These are phyloP conservation scores for Agapornis canus DNA, from an alignment of 2,797 vertebrate genomes.

Conservation along the genomic window DNA sequence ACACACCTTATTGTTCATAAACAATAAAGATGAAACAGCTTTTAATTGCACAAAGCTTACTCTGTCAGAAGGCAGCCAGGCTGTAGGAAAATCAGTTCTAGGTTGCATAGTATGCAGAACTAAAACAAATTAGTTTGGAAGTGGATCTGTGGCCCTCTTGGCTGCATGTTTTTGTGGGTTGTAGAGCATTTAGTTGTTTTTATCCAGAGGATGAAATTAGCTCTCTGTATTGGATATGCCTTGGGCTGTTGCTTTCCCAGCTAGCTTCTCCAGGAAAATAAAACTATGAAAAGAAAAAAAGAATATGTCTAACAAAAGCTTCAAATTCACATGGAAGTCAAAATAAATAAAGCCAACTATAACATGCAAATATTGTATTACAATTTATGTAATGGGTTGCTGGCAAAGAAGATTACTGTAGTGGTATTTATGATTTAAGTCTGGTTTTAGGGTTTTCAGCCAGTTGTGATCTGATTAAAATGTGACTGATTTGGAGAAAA, in stretches of 20 bases:
- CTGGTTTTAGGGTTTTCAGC: constrained; percentile 42
- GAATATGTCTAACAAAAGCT: not conserved
- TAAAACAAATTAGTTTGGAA: not conserved
- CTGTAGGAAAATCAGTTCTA: not conserved
- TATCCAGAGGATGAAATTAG: not conserved
- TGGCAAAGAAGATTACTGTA: constrained; percentile 46
- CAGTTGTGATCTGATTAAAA: constrained; percentile 65
- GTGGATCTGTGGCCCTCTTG: not conserved
- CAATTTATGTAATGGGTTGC: constrained; percentile 34
- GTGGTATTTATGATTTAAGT: constrained; percentile 52
- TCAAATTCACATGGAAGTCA: not conserved
- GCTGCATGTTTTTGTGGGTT: not conserved
- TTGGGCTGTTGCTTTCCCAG: constrained; percentile 12
- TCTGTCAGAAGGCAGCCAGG: not conserved
- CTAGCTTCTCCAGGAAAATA: not conserved
- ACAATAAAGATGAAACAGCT: not conserved
- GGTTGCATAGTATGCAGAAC: not conserved
- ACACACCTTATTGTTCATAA: not conserved
- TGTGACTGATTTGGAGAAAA: constrained; percentile 39
- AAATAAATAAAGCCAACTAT: constrained; percentile 55
- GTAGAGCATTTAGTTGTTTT: not conserved
- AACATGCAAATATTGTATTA: constrained; percentile 35
- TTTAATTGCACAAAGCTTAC: not conserved
- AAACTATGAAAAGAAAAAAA: not conserved
- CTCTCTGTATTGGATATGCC: not conserved